Conservation (phyloP, 2,888 invertebrate genomes). For the Pinctada fucata region DNA sequence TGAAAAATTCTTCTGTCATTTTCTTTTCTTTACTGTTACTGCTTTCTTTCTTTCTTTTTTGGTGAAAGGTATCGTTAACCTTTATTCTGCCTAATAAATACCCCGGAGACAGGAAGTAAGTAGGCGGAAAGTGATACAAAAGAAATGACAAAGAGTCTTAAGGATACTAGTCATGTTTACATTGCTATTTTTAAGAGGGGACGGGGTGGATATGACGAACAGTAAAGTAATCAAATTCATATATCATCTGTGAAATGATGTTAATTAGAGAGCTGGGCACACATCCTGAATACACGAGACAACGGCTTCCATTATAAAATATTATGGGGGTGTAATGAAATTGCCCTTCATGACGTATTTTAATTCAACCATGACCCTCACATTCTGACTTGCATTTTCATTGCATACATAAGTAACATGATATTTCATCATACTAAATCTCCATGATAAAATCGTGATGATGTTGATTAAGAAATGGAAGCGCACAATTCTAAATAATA, state of each 20-base stretch:
- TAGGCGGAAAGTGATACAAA: no score
- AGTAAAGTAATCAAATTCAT: no score
- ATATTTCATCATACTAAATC: no score
- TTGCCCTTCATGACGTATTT: constrained; percentile 4
- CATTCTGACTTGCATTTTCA: no score
- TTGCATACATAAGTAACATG: no score
- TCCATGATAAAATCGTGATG: no score
- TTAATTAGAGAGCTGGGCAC: constrained; percentile 2
- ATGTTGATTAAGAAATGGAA: constrained; percentile 11
- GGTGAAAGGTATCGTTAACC: no score
- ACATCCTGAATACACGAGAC: constrained; percentile 5
- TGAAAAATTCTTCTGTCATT: constrained; percentile 8
- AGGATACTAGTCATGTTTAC: no score
- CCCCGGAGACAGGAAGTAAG: no score
- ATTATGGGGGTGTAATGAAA: constrained; percentile 11
- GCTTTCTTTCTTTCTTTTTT: constrained; percentile 3
- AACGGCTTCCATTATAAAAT: background rate
- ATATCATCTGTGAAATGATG: background rate
- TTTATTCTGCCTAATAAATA: no score
- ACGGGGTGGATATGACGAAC: constrained; percentile 4
- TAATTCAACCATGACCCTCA: no score
- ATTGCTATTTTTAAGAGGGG: background rate
- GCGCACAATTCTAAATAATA: constrained; percentile 8
- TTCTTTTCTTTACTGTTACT: constrained; percentile 4
- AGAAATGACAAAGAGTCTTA: no score